Evolutionary conservation across 2,113 vertebrate species (phyloP), one percentile per base, ranked within the genome.

Genomic region (Pyrgilauda ruficollis): DNA sequence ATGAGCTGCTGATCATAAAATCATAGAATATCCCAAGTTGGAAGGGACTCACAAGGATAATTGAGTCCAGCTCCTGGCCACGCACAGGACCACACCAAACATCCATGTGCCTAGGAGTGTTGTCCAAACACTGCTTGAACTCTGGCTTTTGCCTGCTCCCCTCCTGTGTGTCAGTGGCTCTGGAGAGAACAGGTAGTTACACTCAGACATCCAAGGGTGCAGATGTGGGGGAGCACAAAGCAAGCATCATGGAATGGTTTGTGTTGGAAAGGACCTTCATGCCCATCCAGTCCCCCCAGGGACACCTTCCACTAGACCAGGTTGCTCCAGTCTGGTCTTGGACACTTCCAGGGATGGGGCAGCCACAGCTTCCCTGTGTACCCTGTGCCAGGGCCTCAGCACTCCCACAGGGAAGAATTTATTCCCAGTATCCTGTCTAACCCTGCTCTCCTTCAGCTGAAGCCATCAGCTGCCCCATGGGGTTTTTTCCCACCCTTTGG

Each of bases 141-240:
- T 58, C 68, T 66, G 68, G 15, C 27, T 66, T 58, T 80, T 81
- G 27, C 27, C 43, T 11, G 15, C 11, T 31, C 7, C 15, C 5
- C 30, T 50, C 15, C 69, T 6, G 2, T 24, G 55, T 11, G 46
- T 46, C 8, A 3, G 37, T 3, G 9, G 59, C 73, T 47, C 63
- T 1, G 1, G 18, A 28, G 66, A 21, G n/a, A 17, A 21, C 0
- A 15, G 49, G 26, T 5, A 5, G 5, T n/a, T 35, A 9, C 4
- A 21, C 47, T 52, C 56, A 22, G 70, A 10, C 41, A 20, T 17
- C 30, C 55, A 0, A 2, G 41, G 37, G 6, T 23, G 74, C 4
- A 7, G 49, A 26, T 47, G 18, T 12, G 33, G 23, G 18, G 24
- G 10, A 67, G 44, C 28, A 46, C 46, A 67, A 39, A 52, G 33